Base-by-base conservation (phyloP, 2,888 invertebrate species). In the Mesoligia furuncula region DNA sequence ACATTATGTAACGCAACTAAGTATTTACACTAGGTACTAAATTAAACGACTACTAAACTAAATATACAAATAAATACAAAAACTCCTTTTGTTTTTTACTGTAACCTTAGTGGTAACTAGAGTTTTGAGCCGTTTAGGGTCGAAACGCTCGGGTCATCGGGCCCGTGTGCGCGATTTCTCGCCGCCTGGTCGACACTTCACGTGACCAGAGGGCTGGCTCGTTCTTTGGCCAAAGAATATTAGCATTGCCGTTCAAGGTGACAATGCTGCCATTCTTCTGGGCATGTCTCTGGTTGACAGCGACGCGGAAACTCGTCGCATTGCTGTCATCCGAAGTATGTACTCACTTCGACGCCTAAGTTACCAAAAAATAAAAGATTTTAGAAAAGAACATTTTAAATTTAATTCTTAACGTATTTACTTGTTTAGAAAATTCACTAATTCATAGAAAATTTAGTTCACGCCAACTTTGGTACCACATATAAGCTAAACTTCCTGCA, bases 401-500 rank as follows among this genome's bases (percentile, higher is more conserved):
- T 13, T 5, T 20, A 2, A 20, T 27, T 70, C 5, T 2, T n/a
- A 2, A 15, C 8, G 2, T 15, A 7, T 11, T 39, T 51, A 15
- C 7, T 62, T 62, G 6, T 57, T 57, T 57, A n/a, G 1, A 57
- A 27, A 27, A 13, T 27, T 59, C 27, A 59, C 59, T 7, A 2
- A 27, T 27, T 27, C 27, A 59, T 27, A 15, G 27, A 17, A 61
- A 61, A 61, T 27, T 27, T 27, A 3, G 54, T 3, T 54, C 17
- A 54, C 9, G 9, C 24, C 27, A 59, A 27, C 11, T 59, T 64
- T 67, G 69, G 66, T 72, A 67, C 59, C 67, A 76, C 69, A 72
- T 75, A 80, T 20, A 78, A 80, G 54, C 65, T 57, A 11, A 64
- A 73, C 64, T 85, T 78, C 68, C 74, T 79, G 72, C 70, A 69